Conservation (phyloP, 1,140 invertebrate species). For the Neodiprion fabricii region DNA sequence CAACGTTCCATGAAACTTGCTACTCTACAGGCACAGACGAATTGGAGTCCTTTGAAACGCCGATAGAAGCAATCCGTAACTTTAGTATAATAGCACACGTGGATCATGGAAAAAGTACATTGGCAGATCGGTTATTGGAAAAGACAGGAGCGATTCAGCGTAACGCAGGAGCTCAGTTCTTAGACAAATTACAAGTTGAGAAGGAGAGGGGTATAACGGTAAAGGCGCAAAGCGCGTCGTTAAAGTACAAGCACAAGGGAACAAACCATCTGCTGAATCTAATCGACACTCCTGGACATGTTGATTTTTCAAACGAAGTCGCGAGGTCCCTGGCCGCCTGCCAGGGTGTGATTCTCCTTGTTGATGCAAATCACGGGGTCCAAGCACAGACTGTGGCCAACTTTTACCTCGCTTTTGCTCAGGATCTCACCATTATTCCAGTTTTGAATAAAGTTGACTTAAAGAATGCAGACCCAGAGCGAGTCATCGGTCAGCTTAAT, state of each 20-base stretch:
- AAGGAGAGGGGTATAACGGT: slow-evolving; percentile 96
- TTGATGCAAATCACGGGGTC: slow-evolving; percentile 96
- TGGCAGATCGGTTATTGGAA: slow-evolving; percentile 92
- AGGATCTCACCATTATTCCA: slow-evolving; percentile 85
- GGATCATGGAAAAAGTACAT: slow-evolving; percentile 96
- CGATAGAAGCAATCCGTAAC: slow-evolving; percentile 82
- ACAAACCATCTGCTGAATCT: slow-evolving; percentile 89
- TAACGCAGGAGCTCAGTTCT: slow-evolving; percentile 77
- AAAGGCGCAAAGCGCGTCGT: slow-evolving; percentile 94
- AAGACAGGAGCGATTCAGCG: slow-evolving; percentile 83
- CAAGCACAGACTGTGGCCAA: slow-evolving; percentile 99
- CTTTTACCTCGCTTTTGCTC: slow-evolving; percentile 89
- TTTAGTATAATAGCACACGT: slow-evolving; percentile 98
- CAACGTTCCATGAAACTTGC: not conserved
- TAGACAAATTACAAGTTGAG: slow-evolving; percentile 91
- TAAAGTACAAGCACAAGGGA: slow-evolving; percentile 77
- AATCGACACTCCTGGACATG: slow-evolving; percentile 98
- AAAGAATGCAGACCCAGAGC: slow-evolving; percentile 86
- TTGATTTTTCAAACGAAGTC: slow-evolving; percentile 99
- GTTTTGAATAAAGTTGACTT: slow-evolving; percentile 97
- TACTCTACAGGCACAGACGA: not conserved
- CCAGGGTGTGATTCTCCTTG: slow-evolving; percentile 92
- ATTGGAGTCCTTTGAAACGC: slow-evolving; percentile 42
- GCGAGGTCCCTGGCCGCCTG: slow-evolving; percentile 87
- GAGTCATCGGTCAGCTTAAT: slow-evolving; percentile 79